Evolutionary conservation across 2,113 vertebrate genomes (phyloP).

Genomic region (Sigmodon hispidus): DNA sequence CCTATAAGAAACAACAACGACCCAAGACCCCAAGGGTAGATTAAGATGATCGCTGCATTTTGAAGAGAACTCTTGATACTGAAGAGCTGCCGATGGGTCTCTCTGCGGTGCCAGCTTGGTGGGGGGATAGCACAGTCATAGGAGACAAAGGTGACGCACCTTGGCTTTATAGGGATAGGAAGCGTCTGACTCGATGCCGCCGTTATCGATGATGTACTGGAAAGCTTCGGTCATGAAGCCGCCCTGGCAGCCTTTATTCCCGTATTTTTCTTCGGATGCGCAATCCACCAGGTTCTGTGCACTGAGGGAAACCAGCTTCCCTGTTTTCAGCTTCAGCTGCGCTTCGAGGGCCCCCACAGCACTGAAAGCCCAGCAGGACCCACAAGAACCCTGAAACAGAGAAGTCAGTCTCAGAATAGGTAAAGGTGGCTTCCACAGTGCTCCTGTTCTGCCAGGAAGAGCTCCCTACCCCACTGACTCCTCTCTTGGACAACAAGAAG

Average conservation of each 20-base stretch:
- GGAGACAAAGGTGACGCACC: conserved; percentile 80
- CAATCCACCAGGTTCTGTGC: conserved; percentile 94
- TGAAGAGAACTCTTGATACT: neutral
- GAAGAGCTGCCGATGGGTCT: neutral
- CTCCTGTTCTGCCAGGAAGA: neutral
- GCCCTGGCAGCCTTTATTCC: conserved; percentile 90
- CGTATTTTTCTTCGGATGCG: conserved; percentile 76
- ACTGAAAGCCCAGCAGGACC: conserved; percentile 94
- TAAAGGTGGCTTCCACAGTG: neutral
- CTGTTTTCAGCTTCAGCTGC: conserved; percentile 88
- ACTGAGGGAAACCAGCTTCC: conserved; percentile 89
- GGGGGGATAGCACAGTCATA: neutral
- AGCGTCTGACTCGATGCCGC: conserved; percentile 89
- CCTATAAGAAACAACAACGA: neutral
- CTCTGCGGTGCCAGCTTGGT: neutral
- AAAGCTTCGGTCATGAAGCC: conserved; percentile 88
- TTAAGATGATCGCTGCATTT: neutral
- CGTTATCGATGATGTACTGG: conserved; percentile 89
- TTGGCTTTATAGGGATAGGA: conserved; percentile 91
- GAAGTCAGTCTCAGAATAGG: neutral
- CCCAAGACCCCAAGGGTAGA: neutral
- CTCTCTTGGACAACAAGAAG: neutral
- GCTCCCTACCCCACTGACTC: neutral
- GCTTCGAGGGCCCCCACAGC: conserved; percentile 91
- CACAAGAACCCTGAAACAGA: conserved; percentile 86